A percentile compares a stretch with the other conserved stretches of the same genome.
Conservation (phyloP, 2,888 invertebrate genomes). For the Chironomus tentans region DNA sequence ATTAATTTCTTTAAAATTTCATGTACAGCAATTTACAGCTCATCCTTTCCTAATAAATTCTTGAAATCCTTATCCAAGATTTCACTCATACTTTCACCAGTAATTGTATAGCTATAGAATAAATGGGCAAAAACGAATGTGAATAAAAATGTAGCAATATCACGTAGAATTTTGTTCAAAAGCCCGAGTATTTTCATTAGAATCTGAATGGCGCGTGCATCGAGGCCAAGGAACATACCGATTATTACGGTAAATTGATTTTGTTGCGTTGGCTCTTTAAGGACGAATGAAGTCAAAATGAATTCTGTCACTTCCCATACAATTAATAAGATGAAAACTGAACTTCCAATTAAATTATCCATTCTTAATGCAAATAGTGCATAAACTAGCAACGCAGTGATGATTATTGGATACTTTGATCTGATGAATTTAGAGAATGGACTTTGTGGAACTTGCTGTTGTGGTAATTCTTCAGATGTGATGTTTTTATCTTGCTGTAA, state of each 20-base stretch:
- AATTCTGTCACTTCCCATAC: constrained; percentile 18
- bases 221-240: not conserved
- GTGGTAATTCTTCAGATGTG: not conserved
- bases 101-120: not conserved
- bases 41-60: constrained; percentile 1
- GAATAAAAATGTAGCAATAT: constrained; percentile 21
- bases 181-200: not conserved
- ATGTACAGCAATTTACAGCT: not conserved
- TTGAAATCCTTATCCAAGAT: constrained; percentile 21
- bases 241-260: not conserved
- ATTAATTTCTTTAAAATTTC: not conserved
- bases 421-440: constrained; percentile 3
- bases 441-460: not conserved
- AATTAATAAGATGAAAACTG: not conserved
- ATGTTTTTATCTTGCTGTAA: not conserved
- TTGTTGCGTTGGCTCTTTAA: not conserved
- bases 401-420: constrained; percentile 4
- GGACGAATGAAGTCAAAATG: constrained; percentile 9
- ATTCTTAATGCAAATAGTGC: not conserved
- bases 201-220: not conserved
- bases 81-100: not conserved
- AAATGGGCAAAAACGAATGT: constrained; percentile 13
- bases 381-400: constrained; percentile 1
- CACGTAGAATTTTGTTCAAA: constrained; percentile 10
- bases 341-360: not conserved